These are phyloP conservation scores for Ceryle rudis DNA, from an alignment of 2,797 vertebrate genomes.

Conservation along the genomic window DNA sequence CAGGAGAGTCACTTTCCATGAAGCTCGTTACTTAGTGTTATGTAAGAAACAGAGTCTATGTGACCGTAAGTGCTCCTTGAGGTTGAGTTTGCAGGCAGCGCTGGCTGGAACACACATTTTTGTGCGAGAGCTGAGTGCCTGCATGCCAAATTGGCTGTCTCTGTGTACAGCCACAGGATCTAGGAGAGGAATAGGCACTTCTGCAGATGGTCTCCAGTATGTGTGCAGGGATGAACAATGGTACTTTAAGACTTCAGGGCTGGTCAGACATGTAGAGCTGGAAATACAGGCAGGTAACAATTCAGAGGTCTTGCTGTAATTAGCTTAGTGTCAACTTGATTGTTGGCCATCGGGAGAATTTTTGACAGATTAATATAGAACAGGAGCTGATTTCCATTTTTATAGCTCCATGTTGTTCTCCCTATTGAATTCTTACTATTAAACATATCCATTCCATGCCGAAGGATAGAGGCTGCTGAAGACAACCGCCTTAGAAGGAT, in stretches of 20 bases:
- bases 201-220: not conserved
- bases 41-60: not conserved
- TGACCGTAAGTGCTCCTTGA: slow-evolving; percentile 26
- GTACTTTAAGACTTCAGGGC: not conserved
- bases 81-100: slow-evolving; percentile 40
- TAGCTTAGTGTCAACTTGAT: not conserved
- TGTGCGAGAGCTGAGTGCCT: not conserved
- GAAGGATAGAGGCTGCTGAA: not conserved
- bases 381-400: slow-evolving; percentile 5
- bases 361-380: slow-evolving; percentile 10
- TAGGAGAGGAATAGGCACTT: not conserved
- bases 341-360: not conserved
- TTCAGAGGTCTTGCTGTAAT: not conserved
- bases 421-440: not conserved
- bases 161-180: not conserved
- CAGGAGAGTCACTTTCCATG: not conserved
- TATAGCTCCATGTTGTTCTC: not conserved
- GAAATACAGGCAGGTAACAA: not conserved
- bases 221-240: not conserved
- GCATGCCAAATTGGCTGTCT: not conserved
- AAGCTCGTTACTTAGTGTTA: not conserved
- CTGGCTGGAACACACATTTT: not conserved
- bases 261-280: not conserved
- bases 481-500: not conserved
- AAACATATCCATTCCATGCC: not conserved